Conservation (phyloP, 2,113 vertebrate species). For the Malurus alboscapulatus region DNA sequence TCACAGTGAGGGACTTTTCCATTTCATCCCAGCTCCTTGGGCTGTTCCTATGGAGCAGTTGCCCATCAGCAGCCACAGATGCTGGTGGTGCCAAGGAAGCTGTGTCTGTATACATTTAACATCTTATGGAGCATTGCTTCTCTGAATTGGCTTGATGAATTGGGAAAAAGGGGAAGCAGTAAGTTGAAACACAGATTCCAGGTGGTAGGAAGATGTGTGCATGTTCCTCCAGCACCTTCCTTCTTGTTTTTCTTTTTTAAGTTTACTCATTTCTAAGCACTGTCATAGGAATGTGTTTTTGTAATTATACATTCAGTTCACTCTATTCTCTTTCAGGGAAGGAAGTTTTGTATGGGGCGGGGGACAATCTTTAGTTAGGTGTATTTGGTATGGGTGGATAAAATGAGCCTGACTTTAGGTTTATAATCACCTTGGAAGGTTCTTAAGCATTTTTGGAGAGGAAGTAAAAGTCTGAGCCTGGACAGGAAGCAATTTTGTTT, state of each 20-base stretch:
- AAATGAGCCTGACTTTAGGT: background rate
- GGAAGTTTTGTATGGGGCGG: fast-evolving
- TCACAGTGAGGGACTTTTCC: background rate
- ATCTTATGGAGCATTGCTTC: background rate
- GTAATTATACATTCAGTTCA: background rate
- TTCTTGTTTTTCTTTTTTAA: background rate
- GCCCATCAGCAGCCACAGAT: fast-evolving
- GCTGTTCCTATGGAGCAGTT: background rate
- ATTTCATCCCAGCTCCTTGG: background rate
- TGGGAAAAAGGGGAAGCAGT: background rate
- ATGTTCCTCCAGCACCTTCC: background rate
- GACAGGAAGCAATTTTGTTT: background rate
- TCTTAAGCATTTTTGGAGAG: background rate
- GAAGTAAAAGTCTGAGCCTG: background rate
- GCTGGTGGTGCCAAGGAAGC: background rate
- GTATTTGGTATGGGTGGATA: background rate
- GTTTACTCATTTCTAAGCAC: background rate
- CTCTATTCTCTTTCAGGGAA: background rate
- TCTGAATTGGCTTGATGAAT: background rate
- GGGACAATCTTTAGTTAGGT: background rate
- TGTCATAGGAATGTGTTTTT: background rate
- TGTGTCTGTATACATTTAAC: background rate
- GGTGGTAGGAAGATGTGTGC: background rate
- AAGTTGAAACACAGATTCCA: background rate
- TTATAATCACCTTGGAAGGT: background rate